Evolutionary conservation across 2,888 invertebrate genomes (phyloP), one percentile per base, ranked within the genome.

Genomic region (Caenorhabditis imperialis): DNA sequence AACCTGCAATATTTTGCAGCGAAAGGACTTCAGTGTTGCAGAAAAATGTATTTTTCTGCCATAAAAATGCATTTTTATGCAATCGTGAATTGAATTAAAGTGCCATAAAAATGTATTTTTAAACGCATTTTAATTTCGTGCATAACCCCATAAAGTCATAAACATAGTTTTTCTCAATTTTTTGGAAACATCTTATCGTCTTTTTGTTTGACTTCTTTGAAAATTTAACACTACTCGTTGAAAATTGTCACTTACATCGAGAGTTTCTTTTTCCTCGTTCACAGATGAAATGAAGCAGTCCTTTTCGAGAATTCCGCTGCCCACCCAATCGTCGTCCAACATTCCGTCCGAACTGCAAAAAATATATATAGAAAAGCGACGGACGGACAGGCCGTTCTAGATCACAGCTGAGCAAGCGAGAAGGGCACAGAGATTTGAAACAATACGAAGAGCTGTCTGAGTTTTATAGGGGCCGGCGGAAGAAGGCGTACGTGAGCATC

Each of bases 291-390:
- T 75, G 42, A 81, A 69, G 45, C 74, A 69, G 65, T 81, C 81
- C 42, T 78, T 77, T 40, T 75, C 62, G 14, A 78, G 40, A 25
- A 63, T 48, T 20, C 57, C 69, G 20, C 35, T 61, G 6, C 51
- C 38, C 38, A 57, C 25, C 81, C 81, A 81, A 61, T 81, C 81
- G 30, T 81, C 81, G n/a, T 81, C 78, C 77, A 81, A 77, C 55
- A 63, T 69, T 47, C 48, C 67, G 47, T 53, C 51, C 37, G 51
- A 45, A 53, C 58, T 67, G 54, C n/a, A 63, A 53, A 55, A 25
- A 23, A 14, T 22, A 7, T 20, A 16, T 16, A 18, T 30, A 18
- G 23, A 45, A 65, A 42, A 18, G 23, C 37, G 55, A 42, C 63
- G 55, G 55, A 55, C 40, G 47, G 62, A 47, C 47, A n/a, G n/a